Percentiles rank a stretch among this genome's conserved stretches.
These are phyloP conservation scores for Passer montanus DNA, from an alignment of 2,113 vertebrate genomes.

Conservation along the genomic window DNA sequence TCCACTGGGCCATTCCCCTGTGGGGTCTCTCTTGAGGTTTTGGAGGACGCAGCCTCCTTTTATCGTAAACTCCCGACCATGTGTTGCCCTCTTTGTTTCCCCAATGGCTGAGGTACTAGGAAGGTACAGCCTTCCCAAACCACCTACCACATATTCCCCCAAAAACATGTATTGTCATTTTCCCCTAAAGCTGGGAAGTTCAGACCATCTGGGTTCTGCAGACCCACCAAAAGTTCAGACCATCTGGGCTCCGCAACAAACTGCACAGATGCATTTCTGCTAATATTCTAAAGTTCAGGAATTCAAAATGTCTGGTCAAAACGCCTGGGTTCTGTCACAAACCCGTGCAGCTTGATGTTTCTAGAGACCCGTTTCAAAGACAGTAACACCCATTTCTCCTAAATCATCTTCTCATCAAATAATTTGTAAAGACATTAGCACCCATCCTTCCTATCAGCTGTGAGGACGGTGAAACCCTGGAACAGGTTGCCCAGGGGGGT, in stretches of 20 bases:
- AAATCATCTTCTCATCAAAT: neutral
- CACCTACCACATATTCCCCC: neutral
- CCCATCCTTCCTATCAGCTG: neutral
- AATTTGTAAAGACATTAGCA: neutral
- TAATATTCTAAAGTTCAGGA: neutral
- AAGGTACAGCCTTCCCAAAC: neutral
- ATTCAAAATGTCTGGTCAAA: neutral
- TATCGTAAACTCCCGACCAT: fast-evolving
- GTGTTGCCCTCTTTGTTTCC: neutral
- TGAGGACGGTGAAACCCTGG: neutral
- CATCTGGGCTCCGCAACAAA: neutral
- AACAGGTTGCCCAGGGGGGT: too few species aligned
- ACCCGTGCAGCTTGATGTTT: too few species aligned
- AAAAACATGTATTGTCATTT: fast-evolving
- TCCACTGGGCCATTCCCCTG: neutral
- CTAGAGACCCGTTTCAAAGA: neutral
- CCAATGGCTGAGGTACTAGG: neutral
- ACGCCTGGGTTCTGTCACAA: neutral
- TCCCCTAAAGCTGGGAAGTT: neutral
- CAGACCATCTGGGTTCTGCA: fast-evolving
- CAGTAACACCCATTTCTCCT: neutral
- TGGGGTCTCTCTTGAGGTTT: fast-evolving
- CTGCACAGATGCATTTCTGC: neutral
- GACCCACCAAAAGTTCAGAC: neutral
- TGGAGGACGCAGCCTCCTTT: neutral